Evolutionary conservation across 2,113 vertebrate genomes (phyloP), one percentile per base, ranked within the genome.

Genomic region (Pseudonaja textilis): DNA sequence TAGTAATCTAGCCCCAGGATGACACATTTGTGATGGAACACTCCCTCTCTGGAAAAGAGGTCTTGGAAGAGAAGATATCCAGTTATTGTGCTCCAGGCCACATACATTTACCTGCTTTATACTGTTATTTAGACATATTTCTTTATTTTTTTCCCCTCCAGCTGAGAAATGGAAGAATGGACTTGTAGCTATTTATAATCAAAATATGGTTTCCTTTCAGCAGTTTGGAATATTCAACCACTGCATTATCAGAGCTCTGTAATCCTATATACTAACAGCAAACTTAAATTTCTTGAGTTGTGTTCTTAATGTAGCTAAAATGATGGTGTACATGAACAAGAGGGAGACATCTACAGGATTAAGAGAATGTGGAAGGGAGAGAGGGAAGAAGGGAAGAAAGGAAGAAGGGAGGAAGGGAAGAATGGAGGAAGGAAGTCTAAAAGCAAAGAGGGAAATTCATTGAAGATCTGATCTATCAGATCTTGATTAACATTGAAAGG

Each of bases 61-160:
- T 92, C 64, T 50, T 25, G 8, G 57, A 87, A 81, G 87, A 92
- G 89, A 90, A 92, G 74, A 69, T 69, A 50, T 90, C 90, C 69
- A 87, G 47, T 61, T 86, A 57, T 74, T n/a, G 54, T 1, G 0
- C 45, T 50, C 89, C 26, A 91, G 88, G 50, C 42, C 50, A 87
- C 56, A 90, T 64, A 85, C 87, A 91, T 90, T 89, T 1, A 7
- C 88, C 22, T 59, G 89, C 90, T 89, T 91, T 92, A 81, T 25
- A 59, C 91, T 92, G 86, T 93, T 87, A 91, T 54, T 91, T 69
- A 91, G 85, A 91, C 26, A 52, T 0, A 16, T 74, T 85, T 54
- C 91, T 54, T 47, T 89, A 54, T 91, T 89, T 4, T 34, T 0
- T 6, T 57, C 69, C 18, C 89, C 88, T 22, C 10, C 4, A 91